These are phyloP conservation scores for Manacus vitellinus DNA, from an alignment of 2,113 vertebrate species.

Conservation along the genomic window DNA sequence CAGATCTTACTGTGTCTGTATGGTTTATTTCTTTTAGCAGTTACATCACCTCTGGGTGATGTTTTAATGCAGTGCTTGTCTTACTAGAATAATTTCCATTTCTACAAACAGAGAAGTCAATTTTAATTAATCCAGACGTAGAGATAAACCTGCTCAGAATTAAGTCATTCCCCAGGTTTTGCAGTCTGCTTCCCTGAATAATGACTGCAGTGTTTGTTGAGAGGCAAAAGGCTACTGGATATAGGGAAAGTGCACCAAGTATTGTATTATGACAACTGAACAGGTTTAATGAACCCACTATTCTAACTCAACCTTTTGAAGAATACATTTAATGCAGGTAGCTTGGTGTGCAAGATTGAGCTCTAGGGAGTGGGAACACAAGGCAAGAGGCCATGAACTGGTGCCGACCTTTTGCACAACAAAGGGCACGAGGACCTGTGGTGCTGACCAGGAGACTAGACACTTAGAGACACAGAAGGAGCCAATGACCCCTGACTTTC, in stretches of 20 bases:
- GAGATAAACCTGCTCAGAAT: not conserved
- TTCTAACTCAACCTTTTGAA: not conserved
- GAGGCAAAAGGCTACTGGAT: not conserved
- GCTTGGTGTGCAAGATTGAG: not conserved
- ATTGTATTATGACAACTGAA: not conserved
- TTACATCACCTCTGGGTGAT: not conserved
- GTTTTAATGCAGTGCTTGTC: not conserved
- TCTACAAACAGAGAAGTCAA: not conserved
- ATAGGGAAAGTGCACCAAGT: not conserved
- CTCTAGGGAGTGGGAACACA: accelerated
- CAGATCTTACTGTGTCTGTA: not conserved
- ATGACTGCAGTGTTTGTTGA: not conserved
- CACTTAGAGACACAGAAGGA: not conserved
- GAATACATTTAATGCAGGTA: not conserved
- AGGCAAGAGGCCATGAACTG: not conserved
- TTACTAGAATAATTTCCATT: not conserved
- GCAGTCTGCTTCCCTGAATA: not conserved
- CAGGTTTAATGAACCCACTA: not conserved
- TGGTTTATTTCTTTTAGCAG: not conserved
- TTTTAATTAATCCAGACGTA: not conserved
- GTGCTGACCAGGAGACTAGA: not conserved
- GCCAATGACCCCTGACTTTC: not conserved
- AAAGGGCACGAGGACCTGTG: not conserved
- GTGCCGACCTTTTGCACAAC: not conserved
- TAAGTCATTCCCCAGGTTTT: not conserved